These are phyloP conservation scores for Zosterops hypoxanthus DNA, from an alignment of 2,113 vertebrate genomes.

Conservation along the genomic window DNA sequence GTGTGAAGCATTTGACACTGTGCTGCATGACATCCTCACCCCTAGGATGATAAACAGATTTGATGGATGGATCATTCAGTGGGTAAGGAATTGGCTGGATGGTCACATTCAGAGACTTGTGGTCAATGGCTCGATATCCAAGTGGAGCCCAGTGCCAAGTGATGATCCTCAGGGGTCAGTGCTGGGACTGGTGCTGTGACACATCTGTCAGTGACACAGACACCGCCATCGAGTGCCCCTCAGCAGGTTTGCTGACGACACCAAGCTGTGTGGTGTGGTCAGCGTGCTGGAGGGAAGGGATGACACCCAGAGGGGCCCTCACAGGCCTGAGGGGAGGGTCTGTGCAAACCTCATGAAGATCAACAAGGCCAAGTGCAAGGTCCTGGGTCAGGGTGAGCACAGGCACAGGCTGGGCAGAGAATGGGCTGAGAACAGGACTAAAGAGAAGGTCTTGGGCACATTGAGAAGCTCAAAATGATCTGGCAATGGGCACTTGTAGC, in stretches of 20 bases:
- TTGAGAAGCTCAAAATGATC: not conserved
- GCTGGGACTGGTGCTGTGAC: accelerated
- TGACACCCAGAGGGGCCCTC: not conserved
- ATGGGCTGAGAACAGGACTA: not conserved
- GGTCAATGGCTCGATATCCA: accelerated
- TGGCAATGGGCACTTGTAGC: not conserved
- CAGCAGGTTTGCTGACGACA: not conserved
- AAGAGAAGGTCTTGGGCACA: not conserved
- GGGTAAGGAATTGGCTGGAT: not conserved
- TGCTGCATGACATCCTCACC: accelerated
- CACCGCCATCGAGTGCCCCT: not conserved
- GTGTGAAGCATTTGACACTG: not conserved
- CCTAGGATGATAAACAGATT: not conserved
- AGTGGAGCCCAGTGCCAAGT: not conserved
- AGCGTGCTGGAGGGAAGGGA: not conserved
- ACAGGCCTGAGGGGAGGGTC: not conserved
- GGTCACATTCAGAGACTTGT: not conserved
- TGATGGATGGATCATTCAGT: not conserved
- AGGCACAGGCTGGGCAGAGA: not conserved
- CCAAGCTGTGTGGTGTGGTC: not conserved
- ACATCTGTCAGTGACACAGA: accelerated
- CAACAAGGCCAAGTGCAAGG: not conserved
- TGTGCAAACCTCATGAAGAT: not conserved
- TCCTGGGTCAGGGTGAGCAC: not conserved
- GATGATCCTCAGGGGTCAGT: not conserved